Evolutionary conservation across 2,113 vertebrate genomes (phyloP).

Genomic region (Cranoglanis bouderius): DNA sequence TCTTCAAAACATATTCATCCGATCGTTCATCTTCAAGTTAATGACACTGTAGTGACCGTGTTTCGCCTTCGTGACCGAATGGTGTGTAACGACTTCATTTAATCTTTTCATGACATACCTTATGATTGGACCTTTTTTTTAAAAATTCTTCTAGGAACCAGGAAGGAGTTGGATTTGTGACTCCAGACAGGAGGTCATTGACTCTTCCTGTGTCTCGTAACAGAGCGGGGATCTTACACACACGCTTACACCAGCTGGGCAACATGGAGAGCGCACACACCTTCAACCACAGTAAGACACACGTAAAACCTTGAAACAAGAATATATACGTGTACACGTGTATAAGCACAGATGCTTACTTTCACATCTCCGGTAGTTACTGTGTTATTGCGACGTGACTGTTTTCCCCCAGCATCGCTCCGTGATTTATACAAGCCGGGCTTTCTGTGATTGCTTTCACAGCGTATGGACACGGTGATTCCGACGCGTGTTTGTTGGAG

Average conservation of each 20-base stretch:
- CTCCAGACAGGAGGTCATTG: conserved; percentile 94
- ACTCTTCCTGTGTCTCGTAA: conserved; percentile 98
- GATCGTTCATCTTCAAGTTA: not conserved
- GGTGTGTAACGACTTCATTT: not conserved
- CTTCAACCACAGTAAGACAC: conserved; percentile 93
- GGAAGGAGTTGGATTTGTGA: conserved; percentile 86
- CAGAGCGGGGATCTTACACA: conserved; percentile 94
- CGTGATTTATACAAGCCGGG: not conserved
- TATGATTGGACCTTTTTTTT: conserved; percentile 57
- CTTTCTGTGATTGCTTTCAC: conserved; percentile 7
- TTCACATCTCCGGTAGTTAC: not conserved
- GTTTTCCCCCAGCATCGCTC: not conserved
- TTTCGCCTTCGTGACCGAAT: not conserved
- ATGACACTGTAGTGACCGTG: not conserved
- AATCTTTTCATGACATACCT: too few species aligned
- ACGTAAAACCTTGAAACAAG: not conserved
- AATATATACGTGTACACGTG: not conserved
- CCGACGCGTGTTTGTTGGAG: conserved; percentile 90
- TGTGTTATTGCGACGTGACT: not conserved
- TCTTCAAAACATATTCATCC: not conserved
- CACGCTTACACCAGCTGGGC: conserved; percentile 94
- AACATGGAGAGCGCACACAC: conserved; percentile 93
- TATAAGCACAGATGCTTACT: not conserved
- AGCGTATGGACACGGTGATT: conserved; percentile 90
- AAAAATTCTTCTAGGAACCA: conserved; percentile 83